Base-by-base conservation (phyloP, 2,888 invertebrate species). In the Cepaea hortensis region DNA sequence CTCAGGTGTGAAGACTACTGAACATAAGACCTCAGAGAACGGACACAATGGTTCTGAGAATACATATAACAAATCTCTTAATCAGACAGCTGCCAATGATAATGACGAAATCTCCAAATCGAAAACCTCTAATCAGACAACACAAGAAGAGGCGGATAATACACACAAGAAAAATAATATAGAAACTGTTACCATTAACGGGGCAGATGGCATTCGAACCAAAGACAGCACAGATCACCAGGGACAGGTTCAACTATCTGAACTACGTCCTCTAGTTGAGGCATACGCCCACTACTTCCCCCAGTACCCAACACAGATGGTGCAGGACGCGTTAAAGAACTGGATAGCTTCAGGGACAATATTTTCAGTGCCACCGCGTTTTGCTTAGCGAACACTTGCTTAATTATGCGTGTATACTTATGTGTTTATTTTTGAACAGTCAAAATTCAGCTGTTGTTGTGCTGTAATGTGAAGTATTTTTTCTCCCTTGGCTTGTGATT, bases 241-340 rank as follows among this genome's bases (percentile, higher is more conserved):
- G 6, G 20, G 20, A 3, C 4, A 81, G 18, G 23, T 3, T 5
- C 20, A 50, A 11, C 2, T 9, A 9, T 3, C 35, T 3, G 4
- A 73, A 13, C 5, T 82, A 11, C 72, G 73, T 13, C 73, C 72
- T 7, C 82, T 82, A 4, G 72, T 82, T n/a, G 4, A 72, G 23
- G 73, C 73, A 4, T 82, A 82, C n/a, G 72, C 11, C 7, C 50
- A 82, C n/a, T 82, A 82, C 23, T 82, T 82, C 23, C 82, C 82
- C 7, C 82, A 82, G 82, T 73, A 55, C 6, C 23, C 72, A 11
- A 3, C 50, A 13, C 15, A 11, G 6, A 35, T 11, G 55, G 82
- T 82, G 35, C 48, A 61, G 23, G 82, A 55, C 9, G 82, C 82
- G 4, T n/a, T 82, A 11, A 50, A n/a, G 15, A 82, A 82, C 85